phyloP scores from a whole-genome alignment of 2,888 invertebrate species.

The Drosophila affinis region DNA sequence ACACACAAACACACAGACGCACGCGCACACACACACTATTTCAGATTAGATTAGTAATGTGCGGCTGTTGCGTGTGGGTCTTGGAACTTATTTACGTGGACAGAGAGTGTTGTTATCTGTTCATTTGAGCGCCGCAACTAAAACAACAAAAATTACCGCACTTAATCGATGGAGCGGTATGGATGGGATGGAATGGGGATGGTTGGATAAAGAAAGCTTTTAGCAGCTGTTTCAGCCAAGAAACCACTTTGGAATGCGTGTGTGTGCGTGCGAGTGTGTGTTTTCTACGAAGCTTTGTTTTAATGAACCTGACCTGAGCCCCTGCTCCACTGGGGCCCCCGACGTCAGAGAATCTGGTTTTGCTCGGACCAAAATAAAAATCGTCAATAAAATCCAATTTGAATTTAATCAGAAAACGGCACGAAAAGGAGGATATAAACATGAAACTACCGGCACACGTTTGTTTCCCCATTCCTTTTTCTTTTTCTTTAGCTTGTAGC shows the following conservation, averaged over 20 bases:
- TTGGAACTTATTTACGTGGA: conserved; percentile 30
- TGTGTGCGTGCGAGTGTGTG: not conserved
- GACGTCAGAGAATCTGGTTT: conserved; percentile 39
- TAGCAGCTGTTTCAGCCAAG: conserved; percentile 30
- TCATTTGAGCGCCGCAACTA: conserved; percentile 22
- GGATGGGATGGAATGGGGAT: not conserved
- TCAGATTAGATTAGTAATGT: conserved; percentile 57
- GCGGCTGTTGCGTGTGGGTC: conserved; percentile 1
- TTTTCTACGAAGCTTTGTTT: conserved; percentile 24
- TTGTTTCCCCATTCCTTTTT: conserved; percentile 4
- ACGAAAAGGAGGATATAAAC: conserved; percentile 3
- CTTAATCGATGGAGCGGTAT: conserved; percentile 12
- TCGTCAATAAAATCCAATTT: conserved; percentile 42
- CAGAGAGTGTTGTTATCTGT: conserved; percentile 52
- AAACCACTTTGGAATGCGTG: conserved; percentile 18
- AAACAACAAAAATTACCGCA: conserved; percentile 37
- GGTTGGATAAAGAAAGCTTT: conserved; percentile 35
- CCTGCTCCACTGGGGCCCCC: not conserved
- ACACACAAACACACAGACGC: not conserved
- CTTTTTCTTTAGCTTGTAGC: not conserved
- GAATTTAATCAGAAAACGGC: conserved; percentile 37
- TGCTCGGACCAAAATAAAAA: conserved; percentile 22
- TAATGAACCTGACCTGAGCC: conserved; percentile 7
- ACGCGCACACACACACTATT: conserved; percentile 5
- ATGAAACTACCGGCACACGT: conserved; percentile 21